Evolutionary conservation across 2,113 vertebrate genomes (phyloP), one percentile per base, ranked within the genome.

Genomic region (Pagrus major): DNA sequence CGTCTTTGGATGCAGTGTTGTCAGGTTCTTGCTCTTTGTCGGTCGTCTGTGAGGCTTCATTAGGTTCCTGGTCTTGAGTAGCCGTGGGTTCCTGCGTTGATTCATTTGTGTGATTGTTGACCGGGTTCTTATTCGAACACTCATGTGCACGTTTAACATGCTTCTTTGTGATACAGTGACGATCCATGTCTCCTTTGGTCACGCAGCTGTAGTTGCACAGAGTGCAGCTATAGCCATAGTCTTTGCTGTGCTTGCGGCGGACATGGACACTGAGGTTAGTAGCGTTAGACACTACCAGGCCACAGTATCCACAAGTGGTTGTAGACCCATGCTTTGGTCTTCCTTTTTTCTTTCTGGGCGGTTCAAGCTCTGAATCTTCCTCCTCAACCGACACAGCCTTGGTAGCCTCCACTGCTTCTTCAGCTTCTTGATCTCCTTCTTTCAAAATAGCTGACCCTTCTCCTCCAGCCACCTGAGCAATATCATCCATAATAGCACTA

Each of bases 181-280:
- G 97, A 76, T 99, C 98, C 97, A 99, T 99, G 76, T 99, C 98
- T 52, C 98, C 98, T 95, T 99, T 99, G 51, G 98, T 99, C 56
- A 99, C 98, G 0, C 97, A 99, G 76, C 96, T 98, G 67, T 99
- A 99, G 89, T 96, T 97, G 83, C 98, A 99, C 61, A 98, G 90
- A 61, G 95, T 98, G 90, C 98, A 99, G 84, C 96, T 95, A 81
- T 97, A 99, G 80, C 97, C 97, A 42, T 99, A 99, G 46, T 99
- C 95, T 72, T 97, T 98, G 80, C 97, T 99, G 89, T 99, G 98
- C 86, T 97, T 99, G 46, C 98, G 96, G 23, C 97, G 95, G 61
- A 99, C 96, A 44, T 99, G 98, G 80, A 99, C 97, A 1, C 93
- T 97, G 85, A 99, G 93, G 88, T 99, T 99, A 0, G 98, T 98